phyloP scores from a whole-genome alignment of 1,140 invertebrate genomes.

The Meloidogyne exigua region DNA sequence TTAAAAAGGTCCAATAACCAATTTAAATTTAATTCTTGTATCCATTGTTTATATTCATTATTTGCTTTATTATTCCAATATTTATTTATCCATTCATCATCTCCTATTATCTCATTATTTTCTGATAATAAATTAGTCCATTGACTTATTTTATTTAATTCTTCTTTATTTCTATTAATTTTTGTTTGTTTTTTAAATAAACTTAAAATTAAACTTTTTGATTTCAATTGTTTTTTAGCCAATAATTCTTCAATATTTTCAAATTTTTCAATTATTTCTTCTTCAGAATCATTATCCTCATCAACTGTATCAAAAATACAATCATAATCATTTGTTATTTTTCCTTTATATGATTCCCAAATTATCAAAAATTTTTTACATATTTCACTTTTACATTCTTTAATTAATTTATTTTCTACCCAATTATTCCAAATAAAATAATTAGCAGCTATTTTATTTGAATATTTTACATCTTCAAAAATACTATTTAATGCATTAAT shows the following conservation, averaged over 20 bases:
- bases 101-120: neutral
- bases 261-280: no score
- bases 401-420: neutral
- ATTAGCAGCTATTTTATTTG: neutral
- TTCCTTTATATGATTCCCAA: neutral
- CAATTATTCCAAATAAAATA: constrained; percentile 5
- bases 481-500: no score
- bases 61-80: neutral
- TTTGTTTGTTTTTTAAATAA: neutral
- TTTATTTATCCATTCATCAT: neutral
- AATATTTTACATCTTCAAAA: neutral
- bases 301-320: no score
- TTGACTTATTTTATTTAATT: neutral
- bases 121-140: neutral
- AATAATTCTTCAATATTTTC: no score
- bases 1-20: neutral
- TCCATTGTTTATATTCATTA: neutral
- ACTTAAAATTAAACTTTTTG: no score
- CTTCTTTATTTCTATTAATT: neutral
- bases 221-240: no score
- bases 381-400: neutral
- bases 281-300: no score
- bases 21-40: neutral
- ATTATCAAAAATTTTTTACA: neutral
- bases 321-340: no score